Percentiles rank a stretch among this genome's conserved stretches.
Evolutionary conservation across 2,797 vertebrate genomes (phyloP).

Genomic region (Myotis planiceps): DNA sequence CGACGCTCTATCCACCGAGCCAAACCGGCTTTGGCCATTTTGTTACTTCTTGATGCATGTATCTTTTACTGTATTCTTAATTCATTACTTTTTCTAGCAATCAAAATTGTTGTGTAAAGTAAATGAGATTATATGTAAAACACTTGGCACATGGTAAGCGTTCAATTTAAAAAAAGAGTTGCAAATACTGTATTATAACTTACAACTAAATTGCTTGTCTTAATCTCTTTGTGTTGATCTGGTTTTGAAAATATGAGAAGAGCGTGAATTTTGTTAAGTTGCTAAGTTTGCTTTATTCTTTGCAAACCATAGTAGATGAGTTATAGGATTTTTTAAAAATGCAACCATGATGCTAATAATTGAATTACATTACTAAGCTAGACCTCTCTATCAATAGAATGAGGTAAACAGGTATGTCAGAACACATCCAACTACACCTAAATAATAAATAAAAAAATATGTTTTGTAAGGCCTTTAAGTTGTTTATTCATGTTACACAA

Average conservation of each 20-base stretch:
- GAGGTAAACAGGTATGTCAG: background rate
- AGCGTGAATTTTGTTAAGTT: conserved; percentile 24
- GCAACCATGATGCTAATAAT: background rate
- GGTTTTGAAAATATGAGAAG: conserved; percentile 43
- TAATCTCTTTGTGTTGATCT: conserved; percentile 36
- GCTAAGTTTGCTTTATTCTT: conserved; percentile 44
- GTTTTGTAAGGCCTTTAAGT: conserved; percentile 49
- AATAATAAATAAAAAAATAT: background rate
- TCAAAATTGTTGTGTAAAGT: conserved; percentile 26
- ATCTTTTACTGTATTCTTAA: background rate
- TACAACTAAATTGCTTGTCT: conserved; percentile 12
- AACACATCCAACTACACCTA: background rate
- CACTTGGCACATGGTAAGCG: background rate
- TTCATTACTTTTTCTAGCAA: conserved; percentile 18
- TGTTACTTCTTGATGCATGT: background rate
- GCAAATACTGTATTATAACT: background rate
- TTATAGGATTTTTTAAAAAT: conserved; percentile 37
- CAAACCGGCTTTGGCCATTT: no score
- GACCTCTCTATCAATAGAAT: background rate
- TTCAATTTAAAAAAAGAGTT: background rate
- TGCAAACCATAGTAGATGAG: conserved; percentile 16
- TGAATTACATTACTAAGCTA: conserved; percentile 1
- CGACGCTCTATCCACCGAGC: no score
- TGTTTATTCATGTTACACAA: background rate
- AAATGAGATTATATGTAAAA: background rate